Percentiles rank a stretch among this genome's conserved stretches.
phyloP scores from a whole-genome alignment of 2,113 vertebrate genomes.

The Engraulis encrasicolus region DNA sequence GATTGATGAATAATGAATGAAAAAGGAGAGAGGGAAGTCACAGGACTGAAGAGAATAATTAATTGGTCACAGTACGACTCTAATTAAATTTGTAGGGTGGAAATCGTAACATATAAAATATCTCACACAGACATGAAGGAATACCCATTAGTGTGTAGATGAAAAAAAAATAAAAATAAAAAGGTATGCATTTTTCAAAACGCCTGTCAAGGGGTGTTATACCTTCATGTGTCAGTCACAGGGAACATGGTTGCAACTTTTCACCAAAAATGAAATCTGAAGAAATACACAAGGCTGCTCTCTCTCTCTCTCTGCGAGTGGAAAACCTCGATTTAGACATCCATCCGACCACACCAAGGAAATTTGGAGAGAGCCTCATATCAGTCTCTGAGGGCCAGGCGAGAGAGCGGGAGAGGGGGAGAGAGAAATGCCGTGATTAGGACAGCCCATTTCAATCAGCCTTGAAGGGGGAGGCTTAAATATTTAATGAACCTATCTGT shows the following conservation, averaged over 20 bases:
- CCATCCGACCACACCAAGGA: neutral
- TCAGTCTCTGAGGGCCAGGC: neutral
- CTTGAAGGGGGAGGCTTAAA: conserved; percentile 7
- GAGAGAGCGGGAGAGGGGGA: too few species aligned
- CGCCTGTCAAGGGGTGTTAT: neutral
- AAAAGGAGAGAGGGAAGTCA: neutral
- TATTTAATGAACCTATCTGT: conserved; percentile 21
- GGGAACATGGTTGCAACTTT: neutral
- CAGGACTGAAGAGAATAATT: conserved; percentile 2
- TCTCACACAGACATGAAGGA: neutral
- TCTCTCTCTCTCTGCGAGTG: neutral
- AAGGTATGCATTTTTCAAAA: neutral
- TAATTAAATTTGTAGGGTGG: conserved; percentile 14
- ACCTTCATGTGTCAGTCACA: neutral
- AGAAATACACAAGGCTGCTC: neutral
- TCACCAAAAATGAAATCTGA: neutral
- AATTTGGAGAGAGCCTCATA: neutral
- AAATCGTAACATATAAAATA: neutral
- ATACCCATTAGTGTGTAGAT: neutral
- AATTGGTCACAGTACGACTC: conserved; percentile 13
- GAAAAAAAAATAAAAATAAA: neutral
- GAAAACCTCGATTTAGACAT: neutral
- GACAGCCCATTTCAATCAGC: conserved; percentile 11
- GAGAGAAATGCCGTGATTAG: neutral
- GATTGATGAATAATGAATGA: conserved; percentile 14